A percentile compares a stretch with the other conserved stretches of the same genome.
Conservation (phyloP, 2,888 invertebrate genomes). For the Ametastegia equiseti region DNA sequence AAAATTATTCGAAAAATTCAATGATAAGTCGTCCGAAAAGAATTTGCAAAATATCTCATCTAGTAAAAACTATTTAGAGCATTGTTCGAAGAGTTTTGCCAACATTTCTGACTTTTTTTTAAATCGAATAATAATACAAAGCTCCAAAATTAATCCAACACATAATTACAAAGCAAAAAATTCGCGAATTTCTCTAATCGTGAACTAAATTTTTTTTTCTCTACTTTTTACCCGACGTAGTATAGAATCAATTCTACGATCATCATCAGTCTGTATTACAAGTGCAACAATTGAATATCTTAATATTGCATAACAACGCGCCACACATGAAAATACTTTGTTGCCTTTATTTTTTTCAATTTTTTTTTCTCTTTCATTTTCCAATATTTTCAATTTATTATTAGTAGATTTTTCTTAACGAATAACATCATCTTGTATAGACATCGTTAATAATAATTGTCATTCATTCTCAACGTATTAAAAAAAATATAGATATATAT, state of each 20-base stretch:
- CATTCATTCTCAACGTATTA: conserved; percentile 15
- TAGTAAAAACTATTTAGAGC: too few relatives aligned
- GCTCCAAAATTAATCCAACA: not conserved
- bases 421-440: conserved; percentile 1
- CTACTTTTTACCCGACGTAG: conserved; percentile 1
- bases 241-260: conserved; percentile 51
- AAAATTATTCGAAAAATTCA: not conserved
- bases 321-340: conserved; percentile 12
- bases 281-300: conserved; percentile 60
- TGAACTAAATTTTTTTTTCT: not conserved
- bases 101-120: not conserved
- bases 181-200: not conserved
- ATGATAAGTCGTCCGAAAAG: not conserved
- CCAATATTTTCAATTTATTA: conserved; percentile 4
- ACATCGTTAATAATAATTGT: not conserved
- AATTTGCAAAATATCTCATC: too few relatives aligned
- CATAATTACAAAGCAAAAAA: not conserved
- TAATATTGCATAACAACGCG: conserved; percentile 61
- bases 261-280: conserved; percentile 65
- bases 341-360: not conserved
- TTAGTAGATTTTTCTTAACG: not conserved
- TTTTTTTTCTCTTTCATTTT: not conserved
- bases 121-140: not conserved
- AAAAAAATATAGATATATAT: too few relatives aligned
- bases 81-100: too few relatives aligned